Base-by-base conservation (phyloP, 2,888 invertebrate genomes). In the Eucriotettix oculatus region DNA sequence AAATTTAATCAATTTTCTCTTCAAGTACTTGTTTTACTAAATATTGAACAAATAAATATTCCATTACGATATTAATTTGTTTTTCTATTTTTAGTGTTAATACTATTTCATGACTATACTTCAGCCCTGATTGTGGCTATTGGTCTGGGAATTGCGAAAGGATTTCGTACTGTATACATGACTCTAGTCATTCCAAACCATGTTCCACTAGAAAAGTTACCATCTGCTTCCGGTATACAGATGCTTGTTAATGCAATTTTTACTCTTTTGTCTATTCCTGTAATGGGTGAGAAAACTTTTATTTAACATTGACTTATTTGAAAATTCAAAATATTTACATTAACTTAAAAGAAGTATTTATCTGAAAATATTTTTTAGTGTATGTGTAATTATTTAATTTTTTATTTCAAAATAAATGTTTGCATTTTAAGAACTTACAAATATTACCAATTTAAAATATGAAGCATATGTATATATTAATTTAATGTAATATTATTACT, bases 211-310 rank as follows among this genome's bases (percentile, higher is more conserved):
- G 82, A 85, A 58, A 75, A 81, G 66, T 71, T 86, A 29, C 79
- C 85, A 1, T 80, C 82, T 55, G 86, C 86, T 3, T 79, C 82
- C 10, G 84, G 85, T 5, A 80, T 86, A 53, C 86, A 86, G 69
- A 84, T 83, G 79, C 77, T 85, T 62, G 76, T 79, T 61, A 85
- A 85, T 69, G 85, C 86, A 16, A 69, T 66, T 2, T 29, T 66
- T n/a, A 60, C 66, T 10, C 52, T 65, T 42, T 53, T 61, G 9
- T 62, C 61, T 52, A 66, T 66, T 14, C 66, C 66, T 41, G 42
- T 65, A 3, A 59, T 61, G 48, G 64, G 65, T 65, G 57, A 58
- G 62, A 48, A 29, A 73, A 72, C 76, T 69, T 55, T 42, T 14
- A 10, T 57, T 29, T 57, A 16, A 16, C 16, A 29, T 44, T 10